Base-by-base conservation (phyloP, 2,113 vertebrate genomes). In the Vidua macroura region DNA sequence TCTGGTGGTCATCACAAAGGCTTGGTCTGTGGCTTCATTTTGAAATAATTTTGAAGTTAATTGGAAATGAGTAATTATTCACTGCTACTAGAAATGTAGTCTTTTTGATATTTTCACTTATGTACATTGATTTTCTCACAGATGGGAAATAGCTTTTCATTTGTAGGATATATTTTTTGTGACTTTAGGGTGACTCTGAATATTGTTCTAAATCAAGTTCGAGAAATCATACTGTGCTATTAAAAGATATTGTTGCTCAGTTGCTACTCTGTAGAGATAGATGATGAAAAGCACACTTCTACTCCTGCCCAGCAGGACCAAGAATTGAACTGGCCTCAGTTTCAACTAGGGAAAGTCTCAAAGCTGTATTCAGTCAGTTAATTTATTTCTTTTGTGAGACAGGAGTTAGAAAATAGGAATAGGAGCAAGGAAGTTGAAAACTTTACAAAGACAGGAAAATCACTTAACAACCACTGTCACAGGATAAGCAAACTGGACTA, bases 41-140 rank as follows among this genome's bases (percentile, higher is more conserved):
- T 35, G 6, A 88, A 95, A 69, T 68, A 24, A 63, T 52, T 69
- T 76, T 48, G 15, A 83, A 81, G 51, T 62, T 82, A 92, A 94
- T 31, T 79, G 37, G 31, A 95, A 94, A 52, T 3, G 5, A 95
- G 39, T 53, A 83, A 77, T 95, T 88, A 82, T 76, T 93, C 56
- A 60, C 12, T 66, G 23, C 60, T 80, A 46, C 8, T 39, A 46
- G 90, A 96, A 96, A 43, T 22, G 9, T 41, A 22, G 27, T 43
- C 9, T 80, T 91, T 70, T 41, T 70, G n/a, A 74, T 80, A 4
- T 59, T 83, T 77, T 78, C 28, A 21, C 21, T 84, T 59, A 55
- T 4, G 8, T n/a, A 33, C 58, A 39, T 86, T n/a, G 41, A 64
- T 79, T 86, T 28, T 53, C 37, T 80, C 43, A 67, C n/a, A 68